Evolutionary conservation across 2,113 vertebrate genomes (phyloP).

Genomic region (Redunca redunca): DNA sequence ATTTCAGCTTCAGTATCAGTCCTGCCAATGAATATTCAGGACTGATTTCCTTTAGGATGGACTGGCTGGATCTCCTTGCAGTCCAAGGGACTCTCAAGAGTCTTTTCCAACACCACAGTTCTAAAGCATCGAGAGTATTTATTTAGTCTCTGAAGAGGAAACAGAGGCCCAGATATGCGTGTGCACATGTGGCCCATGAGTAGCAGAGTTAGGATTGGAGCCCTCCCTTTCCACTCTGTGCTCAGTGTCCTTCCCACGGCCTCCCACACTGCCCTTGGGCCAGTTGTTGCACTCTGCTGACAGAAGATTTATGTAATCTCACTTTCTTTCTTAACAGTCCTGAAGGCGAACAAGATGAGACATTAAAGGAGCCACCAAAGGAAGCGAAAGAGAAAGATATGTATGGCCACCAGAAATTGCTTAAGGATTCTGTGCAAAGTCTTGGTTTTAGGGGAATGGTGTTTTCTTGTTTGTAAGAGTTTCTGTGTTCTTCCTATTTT

Average conservation of each 20-base stretch:
- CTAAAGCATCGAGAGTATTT: neutral
- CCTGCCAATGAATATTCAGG: neutral
- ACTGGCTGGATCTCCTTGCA: neutral
- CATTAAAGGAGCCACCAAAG: constrained; percentile 39
- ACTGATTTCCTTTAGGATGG: neutral
- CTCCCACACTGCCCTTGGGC: neutral
- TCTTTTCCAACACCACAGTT: neutral
- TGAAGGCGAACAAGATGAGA: constrained; percentile 29
- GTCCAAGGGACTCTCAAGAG: neutral
- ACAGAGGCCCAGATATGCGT: neutral
- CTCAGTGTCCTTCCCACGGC: neutral
- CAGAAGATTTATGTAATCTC: neutral
- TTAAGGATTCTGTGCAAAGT: neutral
- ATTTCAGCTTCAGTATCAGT: neutral
- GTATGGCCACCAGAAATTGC: constrained; percentile 62
- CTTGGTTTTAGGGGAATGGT: constrained; percentile 24
- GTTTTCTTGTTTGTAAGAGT: constrained; percentile 44
- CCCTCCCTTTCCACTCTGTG: neutral
- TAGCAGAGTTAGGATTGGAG: neutral
- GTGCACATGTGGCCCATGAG: neutral
- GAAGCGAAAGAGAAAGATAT: constrained; percentile 70
- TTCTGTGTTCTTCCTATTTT: neutral
- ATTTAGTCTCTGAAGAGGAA: neutral
- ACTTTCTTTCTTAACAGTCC: constrained; percentile 58
- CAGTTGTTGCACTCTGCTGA: neutral